phyloP scores from a whole-genome alignment of 2,113 vertebrate species.

The Zosterops borbonicus region DNA sequence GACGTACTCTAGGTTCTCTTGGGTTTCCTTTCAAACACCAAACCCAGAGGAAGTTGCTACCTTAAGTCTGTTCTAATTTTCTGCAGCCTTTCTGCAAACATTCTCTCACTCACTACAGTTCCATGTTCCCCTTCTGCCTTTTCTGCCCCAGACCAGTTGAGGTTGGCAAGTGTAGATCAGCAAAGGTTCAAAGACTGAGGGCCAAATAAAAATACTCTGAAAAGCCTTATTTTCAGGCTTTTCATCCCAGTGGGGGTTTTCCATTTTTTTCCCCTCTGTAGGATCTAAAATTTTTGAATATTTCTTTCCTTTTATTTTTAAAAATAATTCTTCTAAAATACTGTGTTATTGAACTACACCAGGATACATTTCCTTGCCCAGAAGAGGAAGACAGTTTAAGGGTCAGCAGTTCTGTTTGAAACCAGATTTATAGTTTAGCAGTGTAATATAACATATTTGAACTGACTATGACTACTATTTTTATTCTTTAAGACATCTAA shows the following conservation, averaged over 20 bases:
- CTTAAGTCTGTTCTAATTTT: background rate
- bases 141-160: background rate
- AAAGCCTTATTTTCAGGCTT: background rate
- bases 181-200: background rate
- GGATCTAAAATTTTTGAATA: background rate
- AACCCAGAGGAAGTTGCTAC: background rate
- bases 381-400: background rate
- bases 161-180: background rate
- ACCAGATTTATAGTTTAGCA: background rate
- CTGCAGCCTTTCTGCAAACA: background rate
- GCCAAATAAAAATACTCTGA: background rate
- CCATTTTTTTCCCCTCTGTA: accelerated
- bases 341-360: background rate
- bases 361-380: background rate
- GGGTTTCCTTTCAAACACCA: background rate
- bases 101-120: background rate
- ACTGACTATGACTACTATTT: background rate
- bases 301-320: background rate
- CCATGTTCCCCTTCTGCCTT: background rate
- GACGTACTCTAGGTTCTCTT: background rate
- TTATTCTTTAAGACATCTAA: background rate
- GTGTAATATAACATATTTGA: background rate
- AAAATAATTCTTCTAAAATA: background rate
- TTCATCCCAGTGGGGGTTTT: background rate
- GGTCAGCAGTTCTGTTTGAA: background rate